A percentile compares a stretch with the other conserved stretches of the same genome.
phyloP scores from a whole-genome alignment of 2,113 vertebrate genomes.

The Trichechus manatus region DNA sequence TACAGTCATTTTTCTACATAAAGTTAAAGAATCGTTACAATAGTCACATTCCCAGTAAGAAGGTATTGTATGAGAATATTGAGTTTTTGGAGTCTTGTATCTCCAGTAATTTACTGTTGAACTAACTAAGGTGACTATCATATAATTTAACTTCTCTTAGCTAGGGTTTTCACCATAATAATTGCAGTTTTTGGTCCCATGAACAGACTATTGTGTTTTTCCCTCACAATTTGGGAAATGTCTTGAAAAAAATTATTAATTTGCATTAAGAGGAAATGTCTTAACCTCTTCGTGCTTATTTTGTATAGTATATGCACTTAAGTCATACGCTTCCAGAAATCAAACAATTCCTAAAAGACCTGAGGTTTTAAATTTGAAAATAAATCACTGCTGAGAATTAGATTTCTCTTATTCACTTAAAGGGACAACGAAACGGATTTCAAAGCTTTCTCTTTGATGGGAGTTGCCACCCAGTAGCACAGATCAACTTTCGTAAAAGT shows the following conservation, averaged over 20 bases:
- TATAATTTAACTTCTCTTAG: conserved; percentile 1
- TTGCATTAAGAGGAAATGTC: conserved; percentile 3
- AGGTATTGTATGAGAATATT: neutral
- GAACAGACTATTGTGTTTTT: neutral
- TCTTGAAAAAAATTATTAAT: neutral
- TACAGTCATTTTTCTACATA: neutral
- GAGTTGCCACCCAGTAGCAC: neutral
- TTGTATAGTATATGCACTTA: neutral
- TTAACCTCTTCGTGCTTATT: neutral
- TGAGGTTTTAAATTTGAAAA: conserved; percentile 65
- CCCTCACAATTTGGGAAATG: neutral
- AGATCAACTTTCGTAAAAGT: conserved; percentile 1
- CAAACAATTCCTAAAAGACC: conserved; percentile 1
- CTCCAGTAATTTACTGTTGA: neutral
- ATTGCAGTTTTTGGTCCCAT: neutral
- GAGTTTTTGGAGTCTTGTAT: neutral
- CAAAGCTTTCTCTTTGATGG: conserved; percentile 43
- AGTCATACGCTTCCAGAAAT: conserved; percentile 31
- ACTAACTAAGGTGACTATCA: neutral
- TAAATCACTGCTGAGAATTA: conserved; percentile 48
- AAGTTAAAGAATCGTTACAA: neutral
- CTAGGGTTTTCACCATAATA: neutral
- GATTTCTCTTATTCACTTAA: neutral
- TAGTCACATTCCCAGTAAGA: neutral
- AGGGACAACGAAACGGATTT: neutral